Conservation (phyloP, 2,113 vertebrate genomes). For the Paralichthys olivaceus region DNA sequence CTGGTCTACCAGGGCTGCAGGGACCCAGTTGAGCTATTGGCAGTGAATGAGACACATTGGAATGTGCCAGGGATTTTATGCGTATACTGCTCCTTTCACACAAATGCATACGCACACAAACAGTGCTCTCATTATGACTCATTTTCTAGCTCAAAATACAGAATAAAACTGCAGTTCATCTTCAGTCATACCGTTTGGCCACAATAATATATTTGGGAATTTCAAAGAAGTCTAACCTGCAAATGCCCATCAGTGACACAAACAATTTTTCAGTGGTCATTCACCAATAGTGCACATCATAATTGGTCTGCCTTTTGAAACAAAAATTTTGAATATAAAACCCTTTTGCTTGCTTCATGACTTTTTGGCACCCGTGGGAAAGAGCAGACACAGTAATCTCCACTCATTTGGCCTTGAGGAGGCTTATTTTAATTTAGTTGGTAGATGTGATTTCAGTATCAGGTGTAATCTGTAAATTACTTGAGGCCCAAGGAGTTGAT, state of each 20-base stretch:
- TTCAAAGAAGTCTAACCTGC: not conserved
- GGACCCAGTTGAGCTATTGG: conserved; percentile 55
- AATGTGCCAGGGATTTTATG: conserved; percentile 40
- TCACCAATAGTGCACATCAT: conserved; percentile 15
- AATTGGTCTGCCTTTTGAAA: conserved; percentile 37
- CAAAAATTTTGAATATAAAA: conserved; percentile 57
- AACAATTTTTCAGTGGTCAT: conserved; percentile 22
- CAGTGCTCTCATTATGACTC: not conserved
- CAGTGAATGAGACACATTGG: conserved; percentile 46
- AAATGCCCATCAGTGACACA: not conserved
- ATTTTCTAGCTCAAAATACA: not conserved
- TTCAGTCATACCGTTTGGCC: not conserved
- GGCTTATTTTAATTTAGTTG: conserved; percentile 61
- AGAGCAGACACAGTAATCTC: conserved; percentile 23
- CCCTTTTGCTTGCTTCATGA: conserved; percentile 37
- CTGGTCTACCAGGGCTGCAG: conserved; percentile 33
- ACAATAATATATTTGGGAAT: not conserved
- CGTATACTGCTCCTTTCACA: not conserved
- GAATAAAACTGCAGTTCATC: not conserved
- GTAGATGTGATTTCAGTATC: conserved; percentile 59
- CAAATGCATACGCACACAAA: conserved; percentile 2
- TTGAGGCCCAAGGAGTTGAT: conserved; percentile 19
- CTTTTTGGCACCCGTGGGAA: conserved; percentile 46
- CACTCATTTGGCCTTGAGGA: conserved; percentile 58
- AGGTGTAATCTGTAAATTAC: conserved; percentile 53